Evolutionary conservation across 2,797 vertebrate genomes (phyloP), one percentile per base, ranked within the genome.

Genomic region (Diceros bicornis): DNA sequence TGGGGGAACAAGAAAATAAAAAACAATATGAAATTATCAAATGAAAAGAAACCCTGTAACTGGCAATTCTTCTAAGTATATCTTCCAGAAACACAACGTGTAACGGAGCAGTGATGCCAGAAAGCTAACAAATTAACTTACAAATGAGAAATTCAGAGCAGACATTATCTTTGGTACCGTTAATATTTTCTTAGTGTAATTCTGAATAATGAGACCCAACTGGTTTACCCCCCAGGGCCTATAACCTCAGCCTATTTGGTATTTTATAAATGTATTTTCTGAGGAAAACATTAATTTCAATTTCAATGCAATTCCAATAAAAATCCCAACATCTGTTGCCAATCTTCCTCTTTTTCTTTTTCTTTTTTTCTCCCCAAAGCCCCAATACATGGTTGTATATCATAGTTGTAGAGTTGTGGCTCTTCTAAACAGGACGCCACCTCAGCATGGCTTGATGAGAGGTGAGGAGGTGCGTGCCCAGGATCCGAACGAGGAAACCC

Each of bases 61-160:
- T n/a, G 47, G 16, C 37, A 92, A 77, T 85, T 64, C 52, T 85
- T 85, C 13, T 77, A 84, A 85, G 10, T 91, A 34, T 34, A 68
- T 90, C 20, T 57, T 94, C 21, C 69, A 81, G 86, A 89, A 87
- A 74, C 37, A 83, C 41, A 62, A 11, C 20, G 25, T 50, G 20
- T 74, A 61, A 92, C 8, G 29, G 2, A 71, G 25, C 34, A 85
- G 3, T 37, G 9, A 57, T 77, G 18, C 11, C 62, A 62, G 68
- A 61, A 83, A 95, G 41, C 55, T 66, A 90, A 66, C 27, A 64
- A 79, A 87, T 41, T 44, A 82, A 72, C 71, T 83, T 78, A 66
- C 32, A 86, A 79, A 57, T 69, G 82, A 94, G 64, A 94, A 81
- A 91, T 69, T 79, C 72, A 95, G 25, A 89, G 32, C 20, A 72